These are phyloP conservation scores for Heteromyza rotundicornis DNA, from an alignment of 2,888 invertebrate genomes.

Conservation along the genomic window DNA sequence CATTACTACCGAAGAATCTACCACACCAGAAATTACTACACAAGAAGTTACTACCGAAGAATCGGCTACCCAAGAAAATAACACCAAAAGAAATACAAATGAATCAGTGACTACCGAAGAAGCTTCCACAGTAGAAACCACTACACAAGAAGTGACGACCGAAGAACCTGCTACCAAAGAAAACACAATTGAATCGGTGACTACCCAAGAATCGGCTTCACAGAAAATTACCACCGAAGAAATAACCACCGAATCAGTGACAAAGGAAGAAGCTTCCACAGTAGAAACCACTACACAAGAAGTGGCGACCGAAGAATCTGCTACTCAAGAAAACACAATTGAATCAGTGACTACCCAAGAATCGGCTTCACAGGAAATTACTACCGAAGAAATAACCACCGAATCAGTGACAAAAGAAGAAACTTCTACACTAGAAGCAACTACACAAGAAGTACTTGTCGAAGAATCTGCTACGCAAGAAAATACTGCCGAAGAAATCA, in stretches of 20 bases:
- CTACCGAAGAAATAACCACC: neutral
- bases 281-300: conserved; percentile 1
- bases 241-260: neutral
- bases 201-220: neutral
- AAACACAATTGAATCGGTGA: neutral
- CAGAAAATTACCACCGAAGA: neutral
- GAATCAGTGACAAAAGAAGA: neutral
- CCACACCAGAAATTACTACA: neutral
- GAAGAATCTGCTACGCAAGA: neutral
- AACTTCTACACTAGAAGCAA: conserved; percentile 5
- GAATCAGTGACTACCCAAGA: neutral
- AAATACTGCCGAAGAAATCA: neutral
- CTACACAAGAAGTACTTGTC: neutral
- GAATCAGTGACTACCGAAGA: conserved; percentile 12
- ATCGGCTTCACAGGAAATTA: neutral
- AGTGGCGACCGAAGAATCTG: neutral
- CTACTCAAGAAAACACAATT: neutral
- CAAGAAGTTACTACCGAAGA: neutral
- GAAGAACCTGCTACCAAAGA: neutral
- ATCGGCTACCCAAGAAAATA: neutral
- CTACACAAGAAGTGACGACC: too few species aligned
- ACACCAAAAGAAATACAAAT: neutral
- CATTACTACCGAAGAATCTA: neutral
- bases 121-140: neutral
- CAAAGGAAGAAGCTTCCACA: conserved; percentile 8